These are phyloP conservation scores for Idaea straminata DNA, from an alignment of 2,888 invertebrate species.

Conservation along the genomic window DNA sequence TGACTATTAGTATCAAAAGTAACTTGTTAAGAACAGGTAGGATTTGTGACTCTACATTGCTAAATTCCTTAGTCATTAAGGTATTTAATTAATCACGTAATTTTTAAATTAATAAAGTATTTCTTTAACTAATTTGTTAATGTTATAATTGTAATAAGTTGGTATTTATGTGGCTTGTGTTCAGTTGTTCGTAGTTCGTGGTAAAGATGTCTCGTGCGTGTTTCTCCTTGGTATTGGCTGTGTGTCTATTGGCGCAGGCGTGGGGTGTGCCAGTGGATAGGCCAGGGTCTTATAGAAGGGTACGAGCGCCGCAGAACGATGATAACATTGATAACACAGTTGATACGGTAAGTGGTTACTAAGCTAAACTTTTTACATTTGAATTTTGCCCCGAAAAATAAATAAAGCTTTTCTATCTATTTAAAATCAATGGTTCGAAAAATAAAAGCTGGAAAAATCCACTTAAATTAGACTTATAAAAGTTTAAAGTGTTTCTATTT, in stretches of 20 bases:
- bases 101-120: neutral
- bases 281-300: slow-evolving; percentile 15
- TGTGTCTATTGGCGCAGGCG: slow-evolving; percentile 48
- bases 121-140: slow-evolving; percentile 4
- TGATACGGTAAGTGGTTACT: neutral
- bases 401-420: no score
- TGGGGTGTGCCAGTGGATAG: slow-evolving; percentile 44
- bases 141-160: slow-evolving; percentile 1
- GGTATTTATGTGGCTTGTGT: slow-evolving; percentile 8
- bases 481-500: no score
- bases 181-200: slow-evolving; percentile 24
- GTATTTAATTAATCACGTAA: neutral
- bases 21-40: neutral
- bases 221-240: slow-evolving; percentile 39
- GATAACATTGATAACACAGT: slow-evolving; percentile 35
- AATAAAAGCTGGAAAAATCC: no score
- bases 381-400: no score
- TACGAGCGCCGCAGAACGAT: neutral
- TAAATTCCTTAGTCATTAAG: neutral
- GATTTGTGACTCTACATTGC: neutral
- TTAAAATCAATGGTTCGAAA: no score
- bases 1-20: neutral
- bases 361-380: neutral
- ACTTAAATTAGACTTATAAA: no score
- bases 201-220: slow-evolving; percentile 48